Percentiles rank a stretch among this genome's conserved stretches.
Conservation (phyloP, 2,113 vertebrate species). For the Clarias macrocephalus region DNA sequence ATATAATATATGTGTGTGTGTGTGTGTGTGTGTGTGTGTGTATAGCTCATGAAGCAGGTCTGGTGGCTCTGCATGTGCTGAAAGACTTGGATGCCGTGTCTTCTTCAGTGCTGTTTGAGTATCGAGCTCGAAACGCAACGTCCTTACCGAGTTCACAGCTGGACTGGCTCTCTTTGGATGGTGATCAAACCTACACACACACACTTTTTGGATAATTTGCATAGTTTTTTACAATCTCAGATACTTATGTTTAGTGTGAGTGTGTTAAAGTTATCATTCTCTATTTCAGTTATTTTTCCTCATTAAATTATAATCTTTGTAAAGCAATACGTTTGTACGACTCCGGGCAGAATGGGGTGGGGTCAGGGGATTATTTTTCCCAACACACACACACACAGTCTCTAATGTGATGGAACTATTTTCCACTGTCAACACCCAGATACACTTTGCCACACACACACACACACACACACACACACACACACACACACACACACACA, state of each 20-base stretch:
- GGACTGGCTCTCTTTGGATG: conserved; percentile 89
- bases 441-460: conserved; percentile 45
- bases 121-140: conserved; percentile 80
- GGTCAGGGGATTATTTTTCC: background rate
- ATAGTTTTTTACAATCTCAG: background rate
- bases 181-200: conserved; percentile 65
- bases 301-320: no score
- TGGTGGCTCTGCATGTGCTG: conserved; percentile 83
- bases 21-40: conserved; percentile 40
- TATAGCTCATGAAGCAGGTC: conserved; percentile 84
- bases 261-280: no score
- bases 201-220: background rate
- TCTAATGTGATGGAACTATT: conserved; percentile 51
- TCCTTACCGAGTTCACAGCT: conserved; percentile 84
- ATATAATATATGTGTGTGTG: conserved; percentile 4
- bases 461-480: background rate
- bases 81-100: conserved; percentile 74
- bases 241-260: background rate
- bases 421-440: conserved; percentile 50
- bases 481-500: conserved; percentile 4
- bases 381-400: conserved; percentile 3
- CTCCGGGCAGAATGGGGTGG: background rate
- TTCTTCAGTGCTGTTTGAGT: conserved; percentile 84
- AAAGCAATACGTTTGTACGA: background rate
- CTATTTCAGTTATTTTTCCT: background rate